Base-by-base conservation (phyloP, 2,113 vertebrate genomes). In the Ceyx margarethae region DNA sequence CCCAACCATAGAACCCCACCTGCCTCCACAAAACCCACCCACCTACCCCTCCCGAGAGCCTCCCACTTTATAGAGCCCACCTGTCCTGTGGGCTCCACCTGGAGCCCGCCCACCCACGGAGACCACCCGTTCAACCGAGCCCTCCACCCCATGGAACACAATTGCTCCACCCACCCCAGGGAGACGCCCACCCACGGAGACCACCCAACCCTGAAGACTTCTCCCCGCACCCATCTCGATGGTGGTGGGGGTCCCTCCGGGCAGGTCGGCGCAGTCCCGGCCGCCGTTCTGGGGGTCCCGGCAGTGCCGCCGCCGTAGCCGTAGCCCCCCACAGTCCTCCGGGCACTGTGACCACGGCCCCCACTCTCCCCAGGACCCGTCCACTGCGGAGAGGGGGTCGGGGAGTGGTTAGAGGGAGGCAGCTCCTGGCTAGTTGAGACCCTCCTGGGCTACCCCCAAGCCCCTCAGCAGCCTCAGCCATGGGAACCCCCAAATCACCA, bases 281-380 rank as follows among this genome's bases (percentile, higher is more conserved):
- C 98, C 98, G 13, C 98, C 98, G 0, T 98, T 98, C 77, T 93
- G 97, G 73, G 98, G 98, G 5, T 97, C 96, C 19, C 40, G 81
- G 90, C 99, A 99, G n/a, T 85, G 96, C 64, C 98, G 96, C 15
- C 94, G 96, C 21, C 98, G 96, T 5, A 98, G 93, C 89, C 96
- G 97, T 51, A 98, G 91, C 10, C 98, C 98, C 1, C 96, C 95
- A 51, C 99, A 99, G 3, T 93, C 94, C 69, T 91, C 91, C 4
- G 97, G 97, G 91, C 99, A 99, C 66, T 97, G 98, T 1, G 98
- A 98, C 99, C 98, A 99, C 20, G 77, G 95, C 2, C 83, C 96
- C 98, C 99, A 99, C 2, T 97, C 89, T 14, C 97, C 90, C 99
- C 99, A 99, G 5, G 89, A 85, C 3, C 98, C 98, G 2, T 99